Base-by-base conservation (phyloP, 2,797 vertebrate genomes). In the Adelosebastes latens region DNA sequence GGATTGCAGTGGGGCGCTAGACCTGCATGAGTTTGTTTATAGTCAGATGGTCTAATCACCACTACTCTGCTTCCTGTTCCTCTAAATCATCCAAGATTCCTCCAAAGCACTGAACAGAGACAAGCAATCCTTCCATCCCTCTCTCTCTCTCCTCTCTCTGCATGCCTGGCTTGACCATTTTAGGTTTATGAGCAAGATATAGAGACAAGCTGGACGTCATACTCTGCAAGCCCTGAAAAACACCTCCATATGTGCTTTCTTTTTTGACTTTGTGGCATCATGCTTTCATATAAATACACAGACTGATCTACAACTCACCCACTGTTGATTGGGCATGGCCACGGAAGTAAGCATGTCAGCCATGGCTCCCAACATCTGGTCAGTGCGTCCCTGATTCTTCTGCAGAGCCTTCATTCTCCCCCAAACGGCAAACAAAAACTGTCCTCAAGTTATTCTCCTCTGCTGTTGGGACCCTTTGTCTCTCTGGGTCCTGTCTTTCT, bases 291-390 rank as follows among this genome's bases (percentile, higher is more conserved):
- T 31, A 67, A 88, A 72, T 65, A 84, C 46, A 76, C 75, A 90
- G 81, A 85, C 49, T 66, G 60, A 77, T 68, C 24, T 29, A 62
- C 80, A 86, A 95, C 97, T 97, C 94, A 97, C 97, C 97, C 96
- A 96, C 84, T 96, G 96, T 83, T 96, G 96, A 90, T 91, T 96
- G 80, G 97, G 97, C 85, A 97, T 92, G 65, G 96, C 97, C 93
- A 98, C 93, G 55, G 97, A 97, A 63, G 96, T 97, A 65, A 98
- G 95, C 94, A 98, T 94, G 67, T 98, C 97, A 25, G 96, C 97
- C 96, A 98, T 97, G 81, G 97, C 97, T 88, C 97, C 97, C 80
- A 98, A 93, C 94, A 98, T 97, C 95, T 97, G 96, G 95, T 98
- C 96, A 11, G 97, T 97, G 78, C 96, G 96, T 80, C 96, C 97